Base-by-base conservation (phyloP, 1,140 invertebrate genomes). In the Triops cancriformis region DNA sequence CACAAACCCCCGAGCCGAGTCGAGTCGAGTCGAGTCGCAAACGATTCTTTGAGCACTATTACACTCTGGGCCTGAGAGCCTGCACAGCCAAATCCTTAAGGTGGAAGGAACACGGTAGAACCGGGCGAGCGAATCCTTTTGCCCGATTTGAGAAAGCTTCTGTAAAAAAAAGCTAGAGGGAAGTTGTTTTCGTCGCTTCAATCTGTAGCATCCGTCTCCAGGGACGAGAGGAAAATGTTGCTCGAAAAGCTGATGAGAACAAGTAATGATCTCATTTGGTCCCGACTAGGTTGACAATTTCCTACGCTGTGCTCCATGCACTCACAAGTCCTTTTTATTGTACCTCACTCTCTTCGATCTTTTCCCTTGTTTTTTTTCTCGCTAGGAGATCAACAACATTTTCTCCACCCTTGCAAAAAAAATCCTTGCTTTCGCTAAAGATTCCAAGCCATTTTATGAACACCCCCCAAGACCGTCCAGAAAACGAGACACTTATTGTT, bases 41-140 rank as follows among this genome's bases (percentile, higher is more conserved):
- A 64, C 51, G 51, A 64, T 64, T 64, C 51, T 64, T 64, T 64
- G 51, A 64, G 51, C 51, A 64, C 51, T 64, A 64, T 64, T 64
- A 64, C 51, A 64, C 51, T 64, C 23, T 9, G 51, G 31, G 18
- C 51, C 51, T 64, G 51, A 64, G 51, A 64, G 51, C 51, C 51
- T 64, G 51, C 14, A 23, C 51, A 64, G 51, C 51, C 31, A 37
- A 64, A 64, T 64, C 51, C 51, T 64, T 64, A 64, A 23, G 18
- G 6, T n/a, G 18, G 51, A 23, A 64, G 51, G 14, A 64, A 64
- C 51, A 64, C 1, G 51, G 18, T 5, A 18, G 23, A 64, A 64
- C 51, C 10, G 23, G 51, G 18, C 14, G 7, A 37, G 31, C 31
- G 31, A 37, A 4, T 37, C 31, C 31, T 37, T 37, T 37, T 64